Conservation (phyloP, 2,888 invertebrate genomes). For the Ochropacha duplaris region DNA sequence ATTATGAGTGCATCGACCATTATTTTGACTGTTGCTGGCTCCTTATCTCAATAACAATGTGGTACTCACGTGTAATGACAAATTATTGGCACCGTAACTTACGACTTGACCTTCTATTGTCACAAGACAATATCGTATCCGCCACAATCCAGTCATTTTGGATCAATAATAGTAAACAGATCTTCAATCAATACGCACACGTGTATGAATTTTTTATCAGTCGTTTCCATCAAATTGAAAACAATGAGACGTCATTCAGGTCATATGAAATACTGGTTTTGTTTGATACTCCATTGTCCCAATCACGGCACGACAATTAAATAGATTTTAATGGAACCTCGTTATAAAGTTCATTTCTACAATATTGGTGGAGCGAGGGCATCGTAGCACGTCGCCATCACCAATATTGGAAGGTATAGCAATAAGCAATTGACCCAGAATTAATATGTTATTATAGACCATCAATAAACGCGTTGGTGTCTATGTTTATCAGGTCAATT, state of each 20-base stretch:
- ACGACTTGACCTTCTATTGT: background rate
- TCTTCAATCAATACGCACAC: background rate
- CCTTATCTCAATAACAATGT: background rate
- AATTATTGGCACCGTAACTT: background rate
- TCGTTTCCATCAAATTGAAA: background rate
- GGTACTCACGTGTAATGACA: no score
- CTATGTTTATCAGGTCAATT: constrained; percentile 63
- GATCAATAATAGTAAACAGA: background rate
- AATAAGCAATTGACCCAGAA: constrained; percentile 70
- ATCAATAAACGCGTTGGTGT: constrained; percentile 49
- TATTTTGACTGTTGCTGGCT: background rate
- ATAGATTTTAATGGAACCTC: constrained; percentile 30
- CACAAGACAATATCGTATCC: background rate
- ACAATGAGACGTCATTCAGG: background rate
- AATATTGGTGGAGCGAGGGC: constrained; percentile 29
- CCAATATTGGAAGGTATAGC: constrained; percentile 57
- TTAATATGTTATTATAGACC: constrained; percentile 58
- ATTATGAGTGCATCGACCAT: background rate
- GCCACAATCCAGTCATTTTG: background rate
- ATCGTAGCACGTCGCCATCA: constrained; percentile 53
- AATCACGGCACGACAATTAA: constrained; percentile 17
- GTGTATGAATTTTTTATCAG: background rate
- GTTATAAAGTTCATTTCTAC: constrained; percentile 27
- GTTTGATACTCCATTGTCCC: background rate
- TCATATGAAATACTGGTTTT: background rate